Conservation (phyloP, 35 echinoderm and acorn worm genomes). For the Lytechinus variegatus region DNA sequence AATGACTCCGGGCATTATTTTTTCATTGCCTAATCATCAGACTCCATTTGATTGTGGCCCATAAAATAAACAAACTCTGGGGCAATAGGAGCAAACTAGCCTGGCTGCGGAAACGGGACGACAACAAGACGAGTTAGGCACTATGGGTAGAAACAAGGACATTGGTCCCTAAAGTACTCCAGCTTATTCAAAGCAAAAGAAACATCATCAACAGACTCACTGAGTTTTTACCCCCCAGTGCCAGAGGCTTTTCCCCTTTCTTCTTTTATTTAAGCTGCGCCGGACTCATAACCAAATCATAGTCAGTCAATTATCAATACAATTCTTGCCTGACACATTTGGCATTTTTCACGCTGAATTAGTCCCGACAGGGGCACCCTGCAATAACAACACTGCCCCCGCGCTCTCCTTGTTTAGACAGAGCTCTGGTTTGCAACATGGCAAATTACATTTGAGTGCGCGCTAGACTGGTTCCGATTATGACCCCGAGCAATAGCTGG, state of each 20-base stretch:
- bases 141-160: slow-evolving; percentile 8
- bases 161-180: slow-evolving; percentile 46
- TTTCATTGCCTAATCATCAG: slow-evolving; percentile 57
- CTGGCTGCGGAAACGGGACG: neutral
- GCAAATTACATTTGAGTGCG: slow-evolving; percentile 56
- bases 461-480: slow-evolving; percentile 48
- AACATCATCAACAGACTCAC: slow-evolving; percentile 26
- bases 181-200: slow-evolving; percentile 35
- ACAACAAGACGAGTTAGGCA: slow-evolving; percentile 33
- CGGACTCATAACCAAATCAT: slow-evolving; percentile 50
- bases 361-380: slow-evolving; percentile 54
- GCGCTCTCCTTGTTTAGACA: slow-evolving; percentile 49
- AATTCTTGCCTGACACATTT: slow-evolving; percentile 51
- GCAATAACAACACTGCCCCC: slow-evolving; percentile 57
- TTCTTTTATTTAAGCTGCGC: slow-evolving; percentile 35
- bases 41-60: slow-evolving; percentile 48
- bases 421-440: slow-evolving; percentile 51
- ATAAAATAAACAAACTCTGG: slow-evolving; percentile 46
- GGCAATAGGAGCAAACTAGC: slow-evolving; percentile 1
- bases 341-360: slow-evolving; percentile 55
- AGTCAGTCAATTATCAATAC: slow-evolving; percentile 54
- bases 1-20: slow-evolving; percentile 51
- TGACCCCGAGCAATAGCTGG: neutral
- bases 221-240: neutral
- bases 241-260: neutral